Conservation (phyloP, 2,797 vertebrate genomes). For the Tapera naevia region DNA sequence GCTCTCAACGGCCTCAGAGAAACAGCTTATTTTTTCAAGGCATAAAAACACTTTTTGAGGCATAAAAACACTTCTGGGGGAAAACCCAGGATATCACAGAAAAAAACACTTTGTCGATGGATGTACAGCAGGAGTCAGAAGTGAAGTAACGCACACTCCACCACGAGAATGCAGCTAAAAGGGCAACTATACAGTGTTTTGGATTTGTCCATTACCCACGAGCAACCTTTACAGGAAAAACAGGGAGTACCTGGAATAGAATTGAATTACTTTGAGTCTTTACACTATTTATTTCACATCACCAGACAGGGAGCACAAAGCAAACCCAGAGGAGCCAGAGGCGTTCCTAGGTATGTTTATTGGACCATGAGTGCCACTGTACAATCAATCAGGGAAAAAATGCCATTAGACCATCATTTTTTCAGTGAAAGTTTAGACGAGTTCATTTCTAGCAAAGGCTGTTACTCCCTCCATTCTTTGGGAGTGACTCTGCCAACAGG, state of each 20-base stretch:
- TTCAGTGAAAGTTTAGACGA: constrained; percentile 23
- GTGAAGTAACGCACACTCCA: rapidly evolving
- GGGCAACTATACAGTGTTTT: rapidly evolving
- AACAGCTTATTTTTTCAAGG: too few relatives aligned
- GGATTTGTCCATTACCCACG: neutral
- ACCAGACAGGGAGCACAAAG: neutral
- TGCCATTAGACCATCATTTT: neutral
- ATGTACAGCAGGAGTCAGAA: neutral
- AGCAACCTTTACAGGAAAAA: neutral
- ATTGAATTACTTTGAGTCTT: neutral
- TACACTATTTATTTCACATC: neutral
- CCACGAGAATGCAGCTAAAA: rapidly evolving
- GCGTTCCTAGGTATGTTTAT: constrained; percentile 71
- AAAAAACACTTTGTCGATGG: rapidly evolving
- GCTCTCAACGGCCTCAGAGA: neutral
- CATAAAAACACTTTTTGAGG: too few relatives aligned
- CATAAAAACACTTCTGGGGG: too few relatives aligned
- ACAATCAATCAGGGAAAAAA: neutral
- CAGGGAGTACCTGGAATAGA: rapidly evolving
- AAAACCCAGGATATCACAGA: rapidly evolving
- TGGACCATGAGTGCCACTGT: constrained; percentile 60
- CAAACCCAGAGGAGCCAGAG: neutral
- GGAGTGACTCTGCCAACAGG: constrained; percentile 79
- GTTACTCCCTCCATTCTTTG: constrained; percentile 72
- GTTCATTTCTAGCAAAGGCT: neutral